Base-by-base conservation (phyloP, 2,888 invertebrate species). In the Clostera curtula region DNA sequence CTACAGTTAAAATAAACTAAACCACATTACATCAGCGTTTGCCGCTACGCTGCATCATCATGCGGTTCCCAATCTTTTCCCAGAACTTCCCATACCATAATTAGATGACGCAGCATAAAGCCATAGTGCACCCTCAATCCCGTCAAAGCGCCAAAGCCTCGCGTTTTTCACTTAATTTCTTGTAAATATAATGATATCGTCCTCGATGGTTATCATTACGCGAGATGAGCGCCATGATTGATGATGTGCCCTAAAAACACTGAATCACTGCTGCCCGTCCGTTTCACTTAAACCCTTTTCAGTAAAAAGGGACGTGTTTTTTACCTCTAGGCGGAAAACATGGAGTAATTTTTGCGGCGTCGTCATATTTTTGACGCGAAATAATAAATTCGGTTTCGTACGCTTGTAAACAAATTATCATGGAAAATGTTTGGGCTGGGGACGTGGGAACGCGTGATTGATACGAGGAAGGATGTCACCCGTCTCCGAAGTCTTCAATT, bases 231-330 rank as follows among this genome's bases (percentile, higher is more conserved):
- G 21, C 31, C 25, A 40, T 64, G 67, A 68, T 65, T 59, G 64
- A 69, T 66, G 68, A 50, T 54, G 36, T 31, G 25, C 27, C 32
- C 31, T 34, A 45, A 60, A 65, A 66, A 47, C 48, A 52, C 54
- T 49, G 57, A 63, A 52, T 70, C 70, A 69, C 61, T 59, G 64
- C 54, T 60, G 55, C 59, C 61, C 55, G 56, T 57, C 48, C 50
- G 43, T 55, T 61, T 50, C 47, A 50, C 59, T 55, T 44, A 46
- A 55, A 55, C 57, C 56, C 53, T 57, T 60, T 52, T 49, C 43
- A 40, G 28, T 29, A 40, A 49, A 51, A 53, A 45, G 51, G 41
- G 44, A 47, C 40, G 47, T 46, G 41, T 49, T 49, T 57, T 49
- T 49, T 50, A 22, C 19, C 21, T 34, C 29, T 31, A 26, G 37